Evolutionary conservation across 2,888 invertebrate genomes (phyloP).

Genomic region (Oligia strigilis): DNA sequence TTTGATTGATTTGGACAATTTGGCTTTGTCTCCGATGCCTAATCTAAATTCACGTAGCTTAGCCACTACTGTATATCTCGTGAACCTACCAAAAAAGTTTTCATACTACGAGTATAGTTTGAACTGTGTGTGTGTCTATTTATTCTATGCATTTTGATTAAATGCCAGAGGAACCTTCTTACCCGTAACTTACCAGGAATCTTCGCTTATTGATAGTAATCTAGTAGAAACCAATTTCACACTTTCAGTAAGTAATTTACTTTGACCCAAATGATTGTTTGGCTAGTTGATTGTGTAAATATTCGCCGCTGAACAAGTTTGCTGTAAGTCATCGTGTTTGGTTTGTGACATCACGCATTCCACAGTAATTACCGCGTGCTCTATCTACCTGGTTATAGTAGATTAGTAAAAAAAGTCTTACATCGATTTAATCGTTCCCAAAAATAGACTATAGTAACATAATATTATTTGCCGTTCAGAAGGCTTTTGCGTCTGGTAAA

Average conservation of each 20-base stretch:
- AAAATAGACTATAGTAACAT: not conserved
- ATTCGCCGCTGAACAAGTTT: conserved; percentile 55
- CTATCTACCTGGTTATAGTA: conserved; percentile 36
- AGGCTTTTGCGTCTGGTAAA: too few relatives aligned
- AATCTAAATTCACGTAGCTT: not conserved
- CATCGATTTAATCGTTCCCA: not conserved
- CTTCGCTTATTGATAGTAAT: not conserved
- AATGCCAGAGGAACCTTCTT: too few relatives aligned
- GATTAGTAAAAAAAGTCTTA: conserved; percentile 38
- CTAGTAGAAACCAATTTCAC: conserved; percentile 30
- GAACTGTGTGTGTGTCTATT: too few relatives aligned
- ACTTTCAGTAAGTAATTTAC: conserved; percentile 47
- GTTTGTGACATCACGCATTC: conserved; percentile 66
- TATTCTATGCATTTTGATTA: not conserved
- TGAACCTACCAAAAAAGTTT: not conserved
- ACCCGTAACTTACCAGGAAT: not conserved
- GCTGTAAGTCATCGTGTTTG: conserved; percentile 66
- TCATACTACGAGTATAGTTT: not conserved
- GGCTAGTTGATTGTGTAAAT: conserved; percentile 60
- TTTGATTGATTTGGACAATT: not conserved
- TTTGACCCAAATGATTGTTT: conserved; percentile 35
- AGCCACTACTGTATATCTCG: not conserved
- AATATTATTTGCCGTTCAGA: not conserved
- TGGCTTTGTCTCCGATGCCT: not conserved
- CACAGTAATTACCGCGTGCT: conserved; percentile 48